These are phyloP conservation scores for Ardeotis arabs DNA, from an alignment of 2,113 vertebrate species.

Conservation along the genomic window DNA sequence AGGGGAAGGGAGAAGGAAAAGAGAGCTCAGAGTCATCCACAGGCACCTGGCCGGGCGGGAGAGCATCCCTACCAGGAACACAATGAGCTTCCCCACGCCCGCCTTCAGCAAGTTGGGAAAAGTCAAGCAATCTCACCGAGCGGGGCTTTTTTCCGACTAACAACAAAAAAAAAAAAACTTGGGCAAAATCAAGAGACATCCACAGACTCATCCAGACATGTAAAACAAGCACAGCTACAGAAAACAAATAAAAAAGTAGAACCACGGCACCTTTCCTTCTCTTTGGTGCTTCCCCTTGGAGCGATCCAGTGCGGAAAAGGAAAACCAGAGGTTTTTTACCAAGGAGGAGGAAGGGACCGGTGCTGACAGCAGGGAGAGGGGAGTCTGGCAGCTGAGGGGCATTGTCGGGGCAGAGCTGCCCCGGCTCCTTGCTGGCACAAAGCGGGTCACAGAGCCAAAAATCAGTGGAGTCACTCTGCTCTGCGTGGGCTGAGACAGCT, in stretches of 20 bases:
- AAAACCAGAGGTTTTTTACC: not conserved
- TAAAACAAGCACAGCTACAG: not conserved
- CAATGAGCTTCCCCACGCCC: fast-evolving
- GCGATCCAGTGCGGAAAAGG: not conserved
- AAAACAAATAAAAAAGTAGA: not conserved
- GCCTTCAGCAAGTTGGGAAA: not conserved
- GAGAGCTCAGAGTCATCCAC: not conserved
- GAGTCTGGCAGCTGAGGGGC: not conserved
- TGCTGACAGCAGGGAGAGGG: not conserved
- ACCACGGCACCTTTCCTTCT: not conserved
- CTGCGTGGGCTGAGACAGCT: fast-evolving
- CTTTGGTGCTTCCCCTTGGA: not conserved
- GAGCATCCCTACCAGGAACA: fast-evolving
- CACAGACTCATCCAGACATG: not conserved
- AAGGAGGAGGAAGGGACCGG: not conserved
- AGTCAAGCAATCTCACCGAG: not conserved
- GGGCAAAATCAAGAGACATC: not conserved
- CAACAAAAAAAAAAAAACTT: not conserved
- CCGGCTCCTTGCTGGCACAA: too few species aligned
- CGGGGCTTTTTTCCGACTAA: too few species aligned
- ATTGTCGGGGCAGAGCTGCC: too few species aligned
- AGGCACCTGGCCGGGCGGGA: not conserved
- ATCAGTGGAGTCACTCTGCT: not conserved
- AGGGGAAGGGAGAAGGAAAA: not conserved
- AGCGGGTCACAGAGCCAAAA: not conserved